Evolutionary conservation across 2,113 vertebrate species (phyloP).

Genomic region (Physeter macrocephalus): DNA sequence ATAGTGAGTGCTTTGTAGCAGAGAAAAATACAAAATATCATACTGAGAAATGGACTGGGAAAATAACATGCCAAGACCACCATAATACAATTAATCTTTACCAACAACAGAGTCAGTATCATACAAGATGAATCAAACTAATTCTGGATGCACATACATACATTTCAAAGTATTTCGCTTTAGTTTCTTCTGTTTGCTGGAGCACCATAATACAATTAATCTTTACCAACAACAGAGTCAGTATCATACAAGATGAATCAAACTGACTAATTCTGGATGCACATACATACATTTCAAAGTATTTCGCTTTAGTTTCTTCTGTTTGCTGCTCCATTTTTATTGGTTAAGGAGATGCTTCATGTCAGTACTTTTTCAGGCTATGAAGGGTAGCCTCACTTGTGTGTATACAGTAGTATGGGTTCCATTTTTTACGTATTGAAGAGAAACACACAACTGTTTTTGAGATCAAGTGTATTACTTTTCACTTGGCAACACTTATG

Average conservation of each 20-base stretch:
- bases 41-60: conserved; percentile 77
- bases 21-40: conserved; percentile 79
- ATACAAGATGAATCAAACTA: conserved; percentile 75
- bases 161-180: conserved; percentile 61
- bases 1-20: conserved; percentile 70
- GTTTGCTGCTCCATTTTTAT: conserved; percentile 51
- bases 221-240: conserved; percentile 69
- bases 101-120: conserved; percentile 68
- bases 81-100: conserved; percentile 78
- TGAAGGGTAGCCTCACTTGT: not conserved
- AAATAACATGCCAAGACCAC: conserved; percentile 76
- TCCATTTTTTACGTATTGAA: not conserved
- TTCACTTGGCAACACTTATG: not conserved
- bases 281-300: conserved; percentile 64
- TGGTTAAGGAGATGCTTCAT: conserved; percentile 56
- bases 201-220: conserved; percentile 77
- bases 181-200: conserved; percentile 54
- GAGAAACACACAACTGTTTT: not conserved
- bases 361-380: conserved; percentile 37
- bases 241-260: conserved; percentile 75
- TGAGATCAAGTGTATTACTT: not conserved
- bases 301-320: conserved; percentile 58
- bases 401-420: not conserved
- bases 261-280: conserved; percentile 68
- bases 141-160: conserved; percentile 66